Conservation (phyloP, 2,113 vertebrate genomes). For the Bubo scandiacus region DNA sequence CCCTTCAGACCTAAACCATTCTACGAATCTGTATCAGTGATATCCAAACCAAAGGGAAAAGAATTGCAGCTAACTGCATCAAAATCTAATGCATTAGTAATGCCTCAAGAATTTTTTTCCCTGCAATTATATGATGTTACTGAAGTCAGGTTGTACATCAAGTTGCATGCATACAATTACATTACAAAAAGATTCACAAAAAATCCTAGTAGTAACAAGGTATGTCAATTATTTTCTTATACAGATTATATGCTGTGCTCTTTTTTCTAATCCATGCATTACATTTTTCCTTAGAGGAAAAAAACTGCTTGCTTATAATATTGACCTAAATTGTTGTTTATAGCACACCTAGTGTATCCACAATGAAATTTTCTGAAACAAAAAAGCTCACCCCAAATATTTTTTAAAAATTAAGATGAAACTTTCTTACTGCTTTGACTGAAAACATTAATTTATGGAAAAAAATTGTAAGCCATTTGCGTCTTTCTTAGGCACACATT, state of each 20-base stretch:
- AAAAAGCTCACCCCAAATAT: neutral
- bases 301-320: neutral
- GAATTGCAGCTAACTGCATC: neutral
- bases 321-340: neutral
- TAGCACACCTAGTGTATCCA: neutral
- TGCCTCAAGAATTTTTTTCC: neutral
- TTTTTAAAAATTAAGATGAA: neutral
- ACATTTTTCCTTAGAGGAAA: neutral
- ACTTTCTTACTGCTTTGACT: neutral
- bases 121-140: neutral
- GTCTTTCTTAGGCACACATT: neutral
- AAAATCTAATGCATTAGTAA: neutral
- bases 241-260: neutral
- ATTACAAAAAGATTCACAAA: neutral
- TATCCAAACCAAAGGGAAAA: neutral
- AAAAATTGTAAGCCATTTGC: neutral
- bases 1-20: neutral
- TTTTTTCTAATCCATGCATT: neutral
- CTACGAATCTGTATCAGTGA: neutral
- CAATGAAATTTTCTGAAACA: neutral
- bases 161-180: neutral
- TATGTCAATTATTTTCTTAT: neutral
- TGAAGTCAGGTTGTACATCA: neutral
- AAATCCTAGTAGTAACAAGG: neutral
- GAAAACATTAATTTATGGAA: neutral